Base-by-base conservation (phyloP, 1,140 invertebrate species). In the Meloidogyne exigua region DNA sequence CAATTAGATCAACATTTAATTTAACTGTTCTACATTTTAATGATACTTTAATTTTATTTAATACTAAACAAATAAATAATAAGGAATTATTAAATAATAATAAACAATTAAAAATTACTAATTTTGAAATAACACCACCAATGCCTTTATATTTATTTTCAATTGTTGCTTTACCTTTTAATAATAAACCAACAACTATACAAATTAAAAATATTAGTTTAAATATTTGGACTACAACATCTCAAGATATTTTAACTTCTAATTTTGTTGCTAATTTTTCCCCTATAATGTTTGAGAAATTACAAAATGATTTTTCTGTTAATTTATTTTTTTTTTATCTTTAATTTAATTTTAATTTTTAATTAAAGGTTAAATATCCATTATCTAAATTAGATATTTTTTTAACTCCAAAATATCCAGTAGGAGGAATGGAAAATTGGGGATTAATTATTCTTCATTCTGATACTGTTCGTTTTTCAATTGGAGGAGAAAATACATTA, bases 1-100 rank as follows among this genome's bases (percentile, higher is more conserved):
- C 92, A 63, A 92, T 96, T 81, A 97, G 96, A 89, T 93, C 95
- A 0, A 92, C 92, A 78, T 98, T 92, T 89, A 89, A 86, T 15
- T 82, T 90, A 5, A 87, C 84, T 25, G 79, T 91, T 0, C 82
- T 87, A 9, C 89, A 88, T 74, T 28, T 65, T 5, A 11, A 68
- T 15, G 65, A 81, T n/a, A 66, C 68, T 32, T 39, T 49, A 18
- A 79, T 82, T 49, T 57, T 87, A 12, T 80, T 78, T 12, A 87
- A 86, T 79, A 74, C 71, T 13, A 23, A 26, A 13, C 2, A 72
- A 9, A n/a, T 68, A 7, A 5, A n/a, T 7, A n/a, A 68, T 1
- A 32, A 68, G 7, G 7, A 36, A 23, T 7, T 18, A n/a, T 23
- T n/a, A 23, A n/a, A 1, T 23, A 68, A 23, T 25, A 42, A 10